Conservation (phyloP, 2,797 vertebrate genomes). For the Gambusia yucatana region DNA sequence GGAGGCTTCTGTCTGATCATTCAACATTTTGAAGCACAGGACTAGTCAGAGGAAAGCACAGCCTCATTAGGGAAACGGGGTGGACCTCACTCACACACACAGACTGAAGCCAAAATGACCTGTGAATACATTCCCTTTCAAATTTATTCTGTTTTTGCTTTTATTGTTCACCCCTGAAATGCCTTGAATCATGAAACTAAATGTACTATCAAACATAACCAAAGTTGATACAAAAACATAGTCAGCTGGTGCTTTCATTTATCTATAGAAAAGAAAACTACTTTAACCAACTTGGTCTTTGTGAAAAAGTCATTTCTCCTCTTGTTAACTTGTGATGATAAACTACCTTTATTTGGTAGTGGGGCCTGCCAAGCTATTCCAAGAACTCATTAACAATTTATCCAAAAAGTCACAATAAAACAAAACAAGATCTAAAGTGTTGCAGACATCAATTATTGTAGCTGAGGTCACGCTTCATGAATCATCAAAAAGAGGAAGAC, state of each 20-base stretch:
- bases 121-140: not conserved
- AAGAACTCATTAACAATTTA: not conserved
- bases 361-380: not conserved
- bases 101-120: no score
- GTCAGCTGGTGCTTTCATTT: not conserved
- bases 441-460: not conserved
- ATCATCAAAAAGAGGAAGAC: not conserved
- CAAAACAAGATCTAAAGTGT: not conserved
- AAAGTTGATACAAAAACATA: not conserved
- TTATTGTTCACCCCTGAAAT: not conserved
- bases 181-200: not conserved
- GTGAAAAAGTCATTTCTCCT: not conserved
- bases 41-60: not conserved
- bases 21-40: not conserved
- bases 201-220: not conserved
- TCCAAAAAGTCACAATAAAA: not conserved
- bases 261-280: not conserved
- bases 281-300: not conserved
- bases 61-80: not conserved
- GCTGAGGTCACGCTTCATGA: not conserved
- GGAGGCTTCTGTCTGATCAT: not conserved
- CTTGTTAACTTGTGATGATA: not conserved
- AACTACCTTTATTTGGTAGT: not conserved
- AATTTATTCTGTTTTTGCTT: not conserved
- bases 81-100: slow-evolving; percentile 1